Base-by-base conservation (phyloP, 2,888 invertebrate genomes). In the Callimorpha dominula region DNA sequence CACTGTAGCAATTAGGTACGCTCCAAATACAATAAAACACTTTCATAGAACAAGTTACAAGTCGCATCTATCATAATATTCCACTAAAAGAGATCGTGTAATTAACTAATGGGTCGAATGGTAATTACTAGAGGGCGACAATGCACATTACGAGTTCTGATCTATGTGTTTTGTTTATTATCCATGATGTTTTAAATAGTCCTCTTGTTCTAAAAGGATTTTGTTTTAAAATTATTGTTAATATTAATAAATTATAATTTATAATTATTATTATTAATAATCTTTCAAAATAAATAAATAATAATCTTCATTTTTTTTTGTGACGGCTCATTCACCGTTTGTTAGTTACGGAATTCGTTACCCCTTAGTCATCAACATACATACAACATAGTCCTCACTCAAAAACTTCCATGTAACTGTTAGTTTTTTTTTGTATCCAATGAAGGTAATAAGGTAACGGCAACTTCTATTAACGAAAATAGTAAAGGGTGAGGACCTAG, bases 101-200 rank as follows among this genome's bases (percentile, higher is more conserved):
- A 97, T 97, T 97, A 97, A 96, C 97, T 97, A 97, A 97, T 97
- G 97, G 97, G 96, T 96, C 96, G 96, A 96, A 96, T 97, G 97
- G 97, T 97, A 97, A 97, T 97, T 97, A 97, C 96, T 62, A 74
- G 90, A 90, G 90, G 89, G 90, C 91, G 90, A 86, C 85, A 87
- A 83, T 88, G 84, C 81, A 85, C 81, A 87, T 86, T 86, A 88
- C 86, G 71, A 78, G 77, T 74, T 71, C 75, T 84, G 80, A 84
- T 83, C 78, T 82, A 81, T 77, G 78, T 76, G 78, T 75, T 75
- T 82, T 77, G 78, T 81, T 78, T 78, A 65, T 86, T 86, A 84
- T 75, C 83, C 79, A 86, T 87, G 84, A 72, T 40, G 69, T 78
- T 81, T 79, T 82, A 72, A 78, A 75, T 78, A 72, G 72, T 81